Base-by-base conservation (phyloP, 1,140 invertebrate genomes). In the Hypsibius dujardini region DNA sequence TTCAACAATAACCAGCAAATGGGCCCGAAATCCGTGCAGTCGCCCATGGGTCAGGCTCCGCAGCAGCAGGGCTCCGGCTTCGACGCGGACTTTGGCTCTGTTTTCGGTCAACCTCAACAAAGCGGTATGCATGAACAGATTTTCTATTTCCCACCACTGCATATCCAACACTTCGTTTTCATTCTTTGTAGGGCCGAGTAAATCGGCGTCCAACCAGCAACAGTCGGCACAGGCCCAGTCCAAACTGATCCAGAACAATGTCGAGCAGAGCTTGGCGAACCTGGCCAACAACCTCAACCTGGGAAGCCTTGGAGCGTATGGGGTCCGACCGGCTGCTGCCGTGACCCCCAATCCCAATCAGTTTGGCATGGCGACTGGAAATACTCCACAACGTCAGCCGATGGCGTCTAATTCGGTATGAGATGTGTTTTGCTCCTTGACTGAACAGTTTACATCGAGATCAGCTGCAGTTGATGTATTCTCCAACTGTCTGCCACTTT, bases 221-320 rank as follows among this genome's bases (percentile, higher is more conserved):
- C 7, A 56, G 50, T n/a, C 7, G 50, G 7, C n/a, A 7, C 50
- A 56, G 50, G 50, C 7, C n/a, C 50, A 56, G n/a, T n/a, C 50
- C 50, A 56, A 56, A 69, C 72, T 77, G 42, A 74, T 79, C 59
- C 74, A 76, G 14, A 71, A 73, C 47, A 78, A 79, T 71, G 73
- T 79, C 1, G 76, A 79, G 70, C 74, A 75, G 45, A 79, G 77
- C 71, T 74, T 79, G 12, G 75, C 76, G 45, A 74, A 75, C 12
- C 74, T 79, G 47, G 79, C 77, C 72, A 77, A 77, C 46, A 79
- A 78, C 71, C 76, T 79, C 3, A 77, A 76, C 70, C 77, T 79
- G n/a, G 50, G 50, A 7, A 56, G 50, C 50, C n/a, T 56, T 7
- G 50, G 50, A 7, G 50, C 50, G 7, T 56, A 56, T n/a, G 50